Evolutionary conservation across 2,888 invertebrate genomes (phyloP).

Genomic region (Morinoia aosen): DNA sequence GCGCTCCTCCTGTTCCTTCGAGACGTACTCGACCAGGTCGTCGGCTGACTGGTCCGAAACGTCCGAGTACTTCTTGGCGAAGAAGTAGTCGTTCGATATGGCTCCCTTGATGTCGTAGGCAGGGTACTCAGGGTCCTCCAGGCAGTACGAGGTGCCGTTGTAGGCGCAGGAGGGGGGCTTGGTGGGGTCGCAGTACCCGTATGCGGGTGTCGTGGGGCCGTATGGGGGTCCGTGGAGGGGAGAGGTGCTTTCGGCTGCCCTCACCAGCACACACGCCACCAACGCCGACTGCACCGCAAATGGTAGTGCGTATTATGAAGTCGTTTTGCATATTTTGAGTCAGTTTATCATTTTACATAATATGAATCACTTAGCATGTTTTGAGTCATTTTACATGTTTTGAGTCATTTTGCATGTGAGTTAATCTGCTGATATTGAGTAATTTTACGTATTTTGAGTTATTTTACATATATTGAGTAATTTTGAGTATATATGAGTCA

Average conservation of each 20-base stretch:
- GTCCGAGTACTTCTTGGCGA: constrained; percentile 69
- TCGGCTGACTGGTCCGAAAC: constrained; percentile 69
- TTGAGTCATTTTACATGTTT: no score
- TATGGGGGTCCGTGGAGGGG: constrained; percentile 47
- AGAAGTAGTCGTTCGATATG: constrained; percentile 68
- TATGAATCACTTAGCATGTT: no score
- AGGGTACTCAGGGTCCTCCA: constrained; percentile 69
- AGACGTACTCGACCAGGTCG: constrained; percentile 68
- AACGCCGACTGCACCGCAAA: constrained; percentile 47
- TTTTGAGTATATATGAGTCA: no score
- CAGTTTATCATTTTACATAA: no score
- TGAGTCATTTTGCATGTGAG: no score
- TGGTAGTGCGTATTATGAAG: background rate
- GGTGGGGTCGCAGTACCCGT: constrained; percentile 68
- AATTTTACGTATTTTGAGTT: no score
- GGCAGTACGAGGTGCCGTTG: constrained; percentile 68
- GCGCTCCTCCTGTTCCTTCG: constrained; percentile 67
- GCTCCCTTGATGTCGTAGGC: constrained; percentile 68
- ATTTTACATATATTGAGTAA: no score
- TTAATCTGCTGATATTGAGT: no score
- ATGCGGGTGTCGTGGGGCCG: background rate
- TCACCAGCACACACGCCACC: constrained; percentile 32
- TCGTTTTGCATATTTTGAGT: background rate
- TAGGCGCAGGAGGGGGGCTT: constrained; percentile 68
- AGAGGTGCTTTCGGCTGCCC: constrained; percentile 55